Base-by-base conservation (phyloP, 2,797 vertebrate species). In the Enteromius mattozi region DNA sequence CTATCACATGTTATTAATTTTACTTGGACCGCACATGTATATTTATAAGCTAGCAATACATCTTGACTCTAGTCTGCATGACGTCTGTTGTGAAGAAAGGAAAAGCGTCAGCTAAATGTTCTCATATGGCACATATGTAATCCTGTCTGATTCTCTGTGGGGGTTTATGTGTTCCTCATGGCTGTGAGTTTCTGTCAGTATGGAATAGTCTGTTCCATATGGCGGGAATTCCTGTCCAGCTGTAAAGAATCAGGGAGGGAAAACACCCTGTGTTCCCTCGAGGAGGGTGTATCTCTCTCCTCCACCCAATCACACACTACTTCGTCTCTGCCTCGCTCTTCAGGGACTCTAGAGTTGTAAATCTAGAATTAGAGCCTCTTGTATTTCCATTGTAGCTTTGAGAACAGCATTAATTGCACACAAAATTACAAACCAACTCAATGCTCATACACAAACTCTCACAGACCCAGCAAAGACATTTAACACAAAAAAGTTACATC, bases 201-300 rank as follows among this genome's bases (percentile, higher is more conserved):
- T 86, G 78, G 81, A 87, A 78, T 69, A 68, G 40, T 68, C 13
- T 74, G 19, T 54, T 86, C 88, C 85, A 82, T 89, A 87, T 88
- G 85, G 61, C 14, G 76, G 85, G 83, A 81, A 89, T 89, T 87
- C 84, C 86, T 88, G 72, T n/a, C 74, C 85, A 89, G 86, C 84
- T 87, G 87, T 85, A 81, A 81, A 86, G 30, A 17, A 69, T 88
- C 70, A 70, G 49, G 47, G 56, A 54, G 75, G 45, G 80, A 70
- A 89, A 90, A 82, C 88, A 83, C 72, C 14, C 79, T 1, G 5
- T 24, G 49, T 65, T 82, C 83, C 87, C 85, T 13, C 3, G 86
- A 85, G 82, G 68, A 88, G 83, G 81, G 84, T 47, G 80, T 85
- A 78, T 76, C 71, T 79, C 47, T 76, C 24, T 33, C 8, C 33